Evolutionary conservation across 2,888 invertebrate species (phyloP).

Genomic region (Cantharis flavilabris): DNA sequence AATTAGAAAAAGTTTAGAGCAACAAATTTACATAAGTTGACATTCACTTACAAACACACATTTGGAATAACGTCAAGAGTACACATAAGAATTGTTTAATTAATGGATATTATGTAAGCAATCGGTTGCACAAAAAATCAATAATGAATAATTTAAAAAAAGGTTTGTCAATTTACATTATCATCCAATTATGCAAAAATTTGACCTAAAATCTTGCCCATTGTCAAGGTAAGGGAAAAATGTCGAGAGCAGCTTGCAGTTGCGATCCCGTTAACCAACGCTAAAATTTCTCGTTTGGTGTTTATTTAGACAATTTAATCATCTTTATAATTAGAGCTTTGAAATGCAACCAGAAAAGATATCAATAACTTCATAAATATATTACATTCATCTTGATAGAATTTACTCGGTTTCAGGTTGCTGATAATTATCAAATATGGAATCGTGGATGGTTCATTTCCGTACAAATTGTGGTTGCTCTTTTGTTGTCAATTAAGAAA

Average conservation of each 20-base stretch:
- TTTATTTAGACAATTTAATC: background rate
- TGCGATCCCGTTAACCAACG: background rate
- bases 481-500: too few relatives aligned
- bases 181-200: background rate
- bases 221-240: background rate
- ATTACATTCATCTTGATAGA: background rate
- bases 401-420: too few relatives aligned
- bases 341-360: background rate
- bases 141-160: background rate
- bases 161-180: background rate
- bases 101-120: background rate
- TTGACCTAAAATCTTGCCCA: background rate
- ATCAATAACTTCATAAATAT: background rate
- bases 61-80: background rate
- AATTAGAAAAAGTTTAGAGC: conserved; percentile 17
- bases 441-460: too few relatives aligned
- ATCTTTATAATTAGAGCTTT: background rate
- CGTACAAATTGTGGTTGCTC: too few relatives aligned
- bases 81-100: background rate
- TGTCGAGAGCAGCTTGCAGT: background rate
- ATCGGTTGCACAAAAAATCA: background rate
- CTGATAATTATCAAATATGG: too few relatives aligned
- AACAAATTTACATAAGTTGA: conserved; percentile 20
- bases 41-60: conserved; percentile 15
- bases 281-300: background rate